Base-by-base conservation (phyloP, 2,888 invertebrate species). In the Himalopsyche tibetana region DNA sequence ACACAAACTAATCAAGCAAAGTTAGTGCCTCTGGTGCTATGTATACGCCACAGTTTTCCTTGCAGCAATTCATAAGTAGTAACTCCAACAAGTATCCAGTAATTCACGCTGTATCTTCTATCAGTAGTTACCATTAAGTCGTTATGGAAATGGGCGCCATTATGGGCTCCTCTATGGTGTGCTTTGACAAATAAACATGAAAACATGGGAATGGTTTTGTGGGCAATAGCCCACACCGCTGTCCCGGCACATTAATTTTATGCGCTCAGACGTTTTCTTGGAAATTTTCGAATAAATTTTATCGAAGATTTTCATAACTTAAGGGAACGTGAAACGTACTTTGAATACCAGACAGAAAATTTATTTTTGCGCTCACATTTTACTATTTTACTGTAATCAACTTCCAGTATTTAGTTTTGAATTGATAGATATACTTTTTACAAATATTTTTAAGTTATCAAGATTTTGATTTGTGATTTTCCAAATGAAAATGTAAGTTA, bases 111-210 rank as follows among this genome's bases (percentile, higher is more conserved):
- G 81, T 86, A 88, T 88, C 85, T 86, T 56, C 82, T 80, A 88
- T 88, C 85, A 63, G 86, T 84, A 86, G 88, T 88, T 87, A 84
- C 87, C 86, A 86, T 87, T 86, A 83, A 86, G 88, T 86, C 88
- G 84, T 88, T 86, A 86, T 85, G 88, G 88, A 86, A 88, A 86
- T 86, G 63, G 85, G 55, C 6, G 80, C 86, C 79, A 85, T 88
- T 83, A 82, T 82, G 82, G 28, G 55, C 45, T 82, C 6, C 80
- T 80, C 28, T 80, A 80, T 42, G 80, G 80, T 38, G 80, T 80
- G 80, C 80, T 36, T 80, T 80, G 80, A 80, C 80, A 80, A 80
- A 80, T 80, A 40, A 40, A 42, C 38, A 80, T 80, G 42, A 28
- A 63, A 63, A 63, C 63, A 63, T 63, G 63, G 63, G 63, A 63